Evolutionary conservation across 1,140 invertebrate species (phyloP).

Genomic region (Diorhabda sublineata): DNA sequence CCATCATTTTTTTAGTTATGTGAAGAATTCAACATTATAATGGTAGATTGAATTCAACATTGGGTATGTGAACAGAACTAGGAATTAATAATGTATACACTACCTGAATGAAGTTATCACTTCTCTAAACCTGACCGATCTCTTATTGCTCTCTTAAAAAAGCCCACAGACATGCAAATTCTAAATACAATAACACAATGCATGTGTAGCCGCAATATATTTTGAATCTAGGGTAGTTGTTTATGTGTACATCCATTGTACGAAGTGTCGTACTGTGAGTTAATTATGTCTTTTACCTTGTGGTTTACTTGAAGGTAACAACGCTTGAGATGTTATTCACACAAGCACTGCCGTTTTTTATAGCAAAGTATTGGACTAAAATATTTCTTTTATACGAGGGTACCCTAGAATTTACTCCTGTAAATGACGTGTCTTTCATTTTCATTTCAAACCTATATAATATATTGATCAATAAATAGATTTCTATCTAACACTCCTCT

Average conservation of each 20-base stretch:
- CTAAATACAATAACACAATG: constrained; percentile 14
- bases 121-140: background rate
- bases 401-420: no score
- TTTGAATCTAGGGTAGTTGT: constrained; percentile 18
- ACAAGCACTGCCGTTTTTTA: background rate
- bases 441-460: no score
- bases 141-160: background rate
- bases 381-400: constrained; percentile 1
- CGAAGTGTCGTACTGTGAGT: constrained; percentile 16
- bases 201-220: constrained; percentile 18
- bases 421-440: no score
- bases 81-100: no score
- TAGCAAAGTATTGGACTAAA: background rate
- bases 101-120: constrained; percentile 2
- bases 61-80: no score
- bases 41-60: no score
- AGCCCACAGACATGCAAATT: constrained; percentile 7
- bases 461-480: no score
- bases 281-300: constrained; percentile 20
- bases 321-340: constrained; percentile 9
- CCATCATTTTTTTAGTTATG: no score
- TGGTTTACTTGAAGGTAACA: constrained; percentile 16
- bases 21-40: no score
- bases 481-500: no score
- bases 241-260: constrained; percentile 17